Percentiles rank a stretch among this genome's conserved stretches.
Conservation (phyloP, 1,140 invertebrate species). For the Drosophila equinoxialis region DNA sequence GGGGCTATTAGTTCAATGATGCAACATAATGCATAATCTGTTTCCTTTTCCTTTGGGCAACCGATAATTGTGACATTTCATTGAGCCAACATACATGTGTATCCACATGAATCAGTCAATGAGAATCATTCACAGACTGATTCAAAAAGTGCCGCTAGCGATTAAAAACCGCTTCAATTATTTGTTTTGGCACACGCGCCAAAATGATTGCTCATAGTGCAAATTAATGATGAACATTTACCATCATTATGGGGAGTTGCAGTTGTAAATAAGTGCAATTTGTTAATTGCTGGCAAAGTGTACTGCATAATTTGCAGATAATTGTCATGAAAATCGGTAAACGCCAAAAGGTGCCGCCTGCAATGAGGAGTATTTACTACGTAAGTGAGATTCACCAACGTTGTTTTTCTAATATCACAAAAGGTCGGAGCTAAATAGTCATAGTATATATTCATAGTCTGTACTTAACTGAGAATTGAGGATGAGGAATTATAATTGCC, state of each 20-base stretch:
- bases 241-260: slow-evolving; percentile 41
- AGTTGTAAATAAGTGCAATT: slow-evolving; percentile 66
- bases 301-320: slow-evolving; percentile 72
- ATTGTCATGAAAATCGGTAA: slow-evolving; percentile 68
- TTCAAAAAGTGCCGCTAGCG: slow-evolving; percentile 31
- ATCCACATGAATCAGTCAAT: slow-evolving; percentile 64
- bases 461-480: slow-evolving; percentile 70
- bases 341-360: slow-evolving; percentile 62
- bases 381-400: slow-evolving; percentile 40
- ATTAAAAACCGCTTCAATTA: slow-evolving; percentile 61
- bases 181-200: slow-evolving; percentile 68
- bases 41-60: slow-evolving; percentile 14
- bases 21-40: slow-evolving; percentile 6
- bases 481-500: slow-evolving; percentile 38
- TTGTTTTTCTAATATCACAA: slow-evolving; percentile 28
- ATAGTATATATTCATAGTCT: too few species aligned
- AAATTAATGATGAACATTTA: slow-evolving; percentile 76
- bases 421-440: slow-evolving; percentile 55
- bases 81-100: not conserved
- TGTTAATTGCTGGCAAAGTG: slow-evolving; percentile 73
- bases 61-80: slow-evolving; percentile 14
- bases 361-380: slow-evolving; percentile 49
- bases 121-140: slow-evolving; percentile 5
- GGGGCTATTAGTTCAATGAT: slow-evolving; percentile 12
- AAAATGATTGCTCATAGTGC: slow-evolving; percentile 72